Evolutionary conservation across 2,888 invertebrate genomes (phyloP).

Genomic region (Gonocerus acuteangulatus): DNA sequence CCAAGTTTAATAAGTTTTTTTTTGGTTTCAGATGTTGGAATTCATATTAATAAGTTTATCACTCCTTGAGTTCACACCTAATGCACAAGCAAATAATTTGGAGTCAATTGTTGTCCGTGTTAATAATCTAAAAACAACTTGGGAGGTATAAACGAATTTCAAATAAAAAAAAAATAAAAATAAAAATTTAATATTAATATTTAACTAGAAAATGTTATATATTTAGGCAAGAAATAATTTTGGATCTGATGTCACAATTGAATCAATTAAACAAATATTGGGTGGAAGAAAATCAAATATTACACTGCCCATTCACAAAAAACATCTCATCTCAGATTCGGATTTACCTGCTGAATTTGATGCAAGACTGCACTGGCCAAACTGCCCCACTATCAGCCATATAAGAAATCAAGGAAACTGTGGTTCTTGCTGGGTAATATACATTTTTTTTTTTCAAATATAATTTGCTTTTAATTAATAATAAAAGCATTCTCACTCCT

Average conservation of each 20-base stretch:
- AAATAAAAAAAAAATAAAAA: neutral
- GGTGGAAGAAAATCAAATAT: conserved; percentile 44
- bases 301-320: neutral
- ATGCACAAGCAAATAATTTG: neutral
- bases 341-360: conserved; percentile 68
- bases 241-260: conserved; percentile 50
- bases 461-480: too few relatives aligned
- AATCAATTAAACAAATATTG: conserved; percentile 59
- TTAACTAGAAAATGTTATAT: neutral
- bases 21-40: too few relatives aligned
- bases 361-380: conserved; percentile 67
- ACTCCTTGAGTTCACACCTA: neutral
- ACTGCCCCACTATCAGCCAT: conserved; percentile 74
- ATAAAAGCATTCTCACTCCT: too few relatives aligned
- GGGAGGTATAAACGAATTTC: conserved; percentile 2
- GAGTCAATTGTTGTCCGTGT: neutral
- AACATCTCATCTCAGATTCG: neutral
- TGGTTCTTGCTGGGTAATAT: conserved; percentile 67
- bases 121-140: neutral
- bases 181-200: neutral
- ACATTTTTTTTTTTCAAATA: too few relatives aligned
- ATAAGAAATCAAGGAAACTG: conserved; percentile 81
- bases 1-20: too few relatives aligned
- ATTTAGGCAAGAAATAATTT: conserved; percentile 69
- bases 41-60: neutral